Base-by-base conservation (phyloP, 1,140 invertebrate genomes). In the Camponotus vicinus region DNA sequence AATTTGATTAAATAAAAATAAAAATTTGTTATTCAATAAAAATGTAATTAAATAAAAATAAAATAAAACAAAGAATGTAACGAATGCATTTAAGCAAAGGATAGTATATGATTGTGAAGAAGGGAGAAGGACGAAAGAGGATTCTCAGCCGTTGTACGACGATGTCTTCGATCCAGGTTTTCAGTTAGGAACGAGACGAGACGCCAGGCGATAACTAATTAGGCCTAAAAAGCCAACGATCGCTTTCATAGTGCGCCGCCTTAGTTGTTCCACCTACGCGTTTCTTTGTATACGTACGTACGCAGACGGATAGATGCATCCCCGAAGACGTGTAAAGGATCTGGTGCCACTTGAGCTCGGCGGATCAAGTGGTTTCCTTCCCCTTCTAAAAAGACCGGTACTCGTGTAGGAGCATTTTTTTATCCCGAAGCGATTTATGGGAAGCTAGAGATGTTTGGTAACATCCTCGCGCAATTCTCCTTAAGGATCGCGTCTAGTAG, bases 201-300 rank as follows among this genome's bases (percentile, higher is more conserved):
- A 93, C 92, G 93, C 90, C 92, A 87, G 92, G 93, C 94, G 94
- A 94, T 94, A 94, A 95, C 94, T 95, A 95, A 95, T 95, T 95
- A 95, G 94, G 93, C 90, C 93, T 94, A 94, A 95, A 94, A 95
- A 94, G 90, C 90, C 90, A 92, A 89, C 92, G 90, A 92, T 89
- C 71, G 91, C 91, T 87, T 92, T 94, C 89, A 92, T 85, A 92
- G 93, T 88, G 82, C 80, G 91, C 90, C 90, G 82, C 52, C 83
- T 67, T 59, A 71, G n/a, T 13, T 42, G 52, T 73, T 45, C 69
- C 32, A 83, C 55, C 69, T 37, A 83, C 52, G 40, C 40, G 15
- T 40, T 11, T 40, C 32, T 57, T 21, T n/a, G 66, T 32, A 49
- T n/a, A 32, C 15, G 42, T 45, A 18, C 13, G 4, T 13, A 32